These are phyloP conservation scores for Pterostichus niger DNA, from an alignment of 2,888 invertebrate genomes.

Conservation along the genomic window DNA sequence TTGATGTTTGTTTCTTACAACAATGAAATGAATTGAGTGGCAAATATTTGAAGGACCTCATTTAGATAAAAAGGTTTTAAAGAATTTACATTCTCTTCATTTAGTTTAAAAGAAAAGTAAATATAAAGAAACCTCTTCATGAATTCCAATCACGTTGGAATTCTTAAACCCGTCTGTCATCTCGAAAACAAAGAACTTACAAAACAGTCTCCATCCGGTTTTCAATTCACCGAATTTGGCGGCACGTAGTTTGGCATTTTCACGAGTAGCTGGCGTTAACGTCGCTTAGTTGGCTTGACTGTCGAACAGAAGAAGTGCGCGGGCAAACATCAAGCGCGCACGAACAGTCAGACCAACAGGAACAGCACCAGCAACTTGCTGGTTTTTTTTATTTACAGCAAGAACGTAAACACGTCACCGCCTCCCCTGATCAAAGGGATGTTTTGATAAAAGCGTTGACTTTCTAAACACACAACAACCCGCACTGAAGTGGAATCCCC, in stretches of 20 bases:
- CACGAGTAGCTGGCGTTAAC: slow-evolving; percentile 24
- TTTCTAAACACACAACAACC: slow-evolving; percentile 25
- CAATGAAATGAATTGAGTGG: too few relatives aligned
- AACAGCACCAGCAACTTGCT: background rate
- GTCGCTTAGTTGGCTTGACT: background rate
- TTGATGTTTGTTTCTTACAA: background rate
- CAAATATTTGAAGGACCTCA: background rate
- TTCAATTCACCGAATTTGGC: background rate
- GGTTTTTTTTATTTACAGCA: slow-evolving; percentile 52
- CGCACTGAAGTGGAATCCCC: background rate
- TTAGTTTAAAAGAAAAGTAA: slow-evolving; percentile 11
- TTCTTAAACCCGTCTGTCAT: slow-evolving; percentile 29
- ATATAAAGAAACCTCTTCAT: slow-evolving; percentile 7
- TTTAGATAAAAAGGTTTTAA: background rate
- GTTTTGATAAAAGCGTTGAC: slow-evolving; percentile 59
- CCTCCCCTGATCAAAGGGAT: slow-evolving; percentile 56
- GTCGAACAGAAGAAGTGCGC: slow-evolving; percentile 21
- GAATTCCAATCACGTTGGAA: slow-evolving; percentile 31
- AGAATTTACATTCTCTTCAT: slow-evolving; percentile 3
- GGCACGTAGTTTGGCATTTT: slow-evolving; percentile 27
- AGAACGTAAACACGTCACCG: slow-evolving; percentile 33
- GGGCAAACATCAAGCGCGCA: slow-evolving; percentile 26
- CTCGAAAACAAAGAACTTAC: slow-evolving; percentile 28
- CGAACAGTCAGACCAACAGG: background rate
- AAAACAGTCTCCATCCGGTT: background rate